phyloP scores from a whole-genome alignment of 2,113 vertebrate genomes.

The Puffinus mauretanicus region DNA sequence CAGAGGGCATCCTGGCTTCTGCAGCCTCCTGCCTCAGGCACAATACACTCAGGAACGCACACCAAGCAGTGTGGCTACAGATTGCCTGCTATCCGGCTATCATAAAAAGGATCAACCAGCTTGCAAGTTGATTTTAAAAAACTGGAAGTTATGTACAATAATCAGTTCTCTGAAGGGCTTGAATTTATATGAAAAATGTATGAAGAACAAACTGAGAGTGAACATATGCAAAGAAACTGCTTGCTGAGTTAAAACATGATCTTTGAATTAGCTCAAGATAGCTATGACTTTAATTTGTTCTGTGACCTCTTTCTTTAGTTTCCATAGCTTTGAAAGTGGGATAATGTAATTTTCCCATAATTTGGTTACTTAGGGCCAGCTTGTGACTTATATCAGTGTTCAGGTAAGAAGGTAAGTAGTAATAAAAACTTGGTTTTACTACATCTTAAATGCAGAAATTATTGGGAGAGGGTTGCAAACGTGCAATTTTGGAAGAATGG shows the following conservation, averaged over 20 bases:
- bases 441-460: background rate
- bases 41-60: background rate
- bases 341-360: background rate
- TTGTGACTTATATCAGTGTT: background rate
- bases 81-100: background rate
- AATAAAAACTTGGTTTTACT: background rate
- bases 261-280: background rate
- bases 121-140: background rate
- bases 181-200: background rate
- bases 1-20: background rate
- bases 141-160: background rate
- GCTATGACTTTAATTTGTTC: background rate
- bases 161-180: background rate
- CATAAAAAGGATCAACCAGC: background rate
- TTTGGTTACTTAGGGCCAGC: background rate
- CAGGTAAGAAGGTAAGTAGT: background rate
- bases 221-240: background rate
- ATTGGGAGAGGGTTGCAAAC: background rate
- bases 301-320: background rate
- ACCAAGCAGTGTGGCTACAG: background rate
- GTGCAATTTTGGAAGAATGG: background rate
- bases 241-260: background rate
- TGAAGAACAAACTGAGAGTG: background rate
- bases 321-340: background rate
- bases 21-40: background rate